Conservation (phyloP, 2,113 vertebrate genomes). For the Pelecanoides urinatrix region DNA sequence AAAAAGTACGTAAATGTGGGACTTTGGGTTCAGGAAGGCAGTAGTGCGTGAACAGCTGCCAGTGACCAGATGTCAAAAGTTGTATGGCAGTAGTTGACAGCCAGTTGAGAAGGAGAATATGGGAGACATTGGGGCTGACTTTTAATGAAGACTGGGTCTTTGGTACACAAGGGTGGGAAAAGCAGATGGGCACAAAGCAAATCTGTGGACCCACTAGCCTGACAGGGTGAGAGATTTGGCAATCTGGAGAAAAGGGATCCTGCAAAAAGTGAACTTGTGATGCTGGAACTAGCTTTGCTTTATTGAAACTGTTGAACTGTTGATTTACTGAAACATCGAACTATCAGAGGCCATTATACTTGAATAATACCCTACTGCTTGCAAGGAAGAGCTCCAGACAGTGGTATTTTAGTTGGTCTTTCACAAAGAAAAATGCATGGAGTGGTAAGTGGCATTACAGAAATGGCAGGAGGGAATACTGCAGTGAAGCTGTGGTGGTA, state of each 20-base stretch:
- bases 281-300: background rate
- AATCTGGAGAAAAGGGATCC: background rate
- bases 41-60: background rate
- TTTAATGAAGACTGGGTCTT: background rate
- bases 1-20: accelerated
- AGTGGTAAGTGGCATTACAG: background rate
- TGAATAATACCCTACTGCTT: background rate
- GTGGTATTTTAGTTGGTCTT: background rate
- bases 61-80: background rate
- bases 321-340: background rate
- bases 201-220: background rate
- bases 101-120: background rate
- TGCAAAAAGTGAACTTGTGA: background rate
- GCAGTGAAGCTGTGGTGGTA: background rate
- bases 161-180: background rate
- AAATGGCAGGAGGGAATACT: background rate
- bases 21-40: background rate
- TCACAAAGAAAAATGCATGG: background rate
- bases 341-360: background rate
- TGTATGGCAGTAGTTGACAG: background rate
- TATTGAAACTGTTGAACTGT: background rate
- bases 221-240: background rate
- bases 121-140: background rate
- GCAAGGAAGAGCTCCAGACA: background rate
- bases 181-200: background rate